Conservation (phyloP, 2,888 invertebrate genomes). For the Melolontha melolontha region DNA sequence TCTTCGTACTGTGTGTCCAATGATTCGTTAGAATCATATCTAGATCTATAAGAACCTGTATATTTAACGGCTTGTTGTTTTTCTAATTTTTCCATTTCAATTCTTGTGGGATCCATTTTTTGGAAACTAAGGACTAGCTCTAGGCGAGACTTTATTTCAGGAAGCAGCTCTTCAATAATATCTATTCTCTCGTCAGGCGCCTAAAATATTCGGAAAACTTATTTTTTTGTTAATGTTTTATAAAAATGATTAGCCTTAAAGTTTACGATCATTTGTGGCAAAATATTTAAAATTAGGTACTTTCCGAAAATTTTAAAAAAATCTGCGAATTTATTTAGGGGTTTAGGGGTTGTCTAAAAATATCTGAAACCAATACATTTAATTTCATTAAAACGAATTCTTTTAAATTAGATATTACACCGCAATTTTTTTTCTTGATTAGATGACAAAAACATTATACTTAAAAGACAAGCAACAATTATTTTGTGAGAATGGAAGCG, state of each 20-base stretch:
- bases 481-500: no score
- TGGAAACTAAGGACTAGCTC: slow-evolving; percentile 30
- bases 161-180: slow-evolving; percentile 38
- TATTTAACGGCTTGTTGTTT: neutral
- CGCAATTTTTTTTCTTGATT: no score
- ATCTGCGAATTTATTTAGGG: no score
- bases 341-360: no score
- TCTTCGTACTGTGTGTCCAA: slow-evolving; percentile 24
- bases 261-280: neutral
- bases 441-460: no score
- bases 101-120: slow-evolving; percentile 10
- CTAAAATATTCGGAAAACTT: slow-evolving; percentile 19
- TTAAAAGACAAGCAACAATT: no score
- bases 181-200: slow-evolving; percentile 35
- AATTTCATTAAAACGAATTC: no score
- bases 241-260: neutral
- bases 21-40: slow-evolving; percentile 21
- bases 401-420: no score
- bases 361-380: no score
- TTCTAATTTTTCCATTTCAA: neutral
- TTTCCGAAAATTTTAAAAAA: no score
- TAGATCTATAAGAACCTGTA: slow-evolving; percentile 12
- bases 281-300: neutral
- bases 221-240: slow-evolving; percentile 28
- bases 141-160: slow-evolving; percentile 31